phyloP scores from a whole-genome alignment of 2,888 invertebrate species.

The Cantharis rufa region DNA sequence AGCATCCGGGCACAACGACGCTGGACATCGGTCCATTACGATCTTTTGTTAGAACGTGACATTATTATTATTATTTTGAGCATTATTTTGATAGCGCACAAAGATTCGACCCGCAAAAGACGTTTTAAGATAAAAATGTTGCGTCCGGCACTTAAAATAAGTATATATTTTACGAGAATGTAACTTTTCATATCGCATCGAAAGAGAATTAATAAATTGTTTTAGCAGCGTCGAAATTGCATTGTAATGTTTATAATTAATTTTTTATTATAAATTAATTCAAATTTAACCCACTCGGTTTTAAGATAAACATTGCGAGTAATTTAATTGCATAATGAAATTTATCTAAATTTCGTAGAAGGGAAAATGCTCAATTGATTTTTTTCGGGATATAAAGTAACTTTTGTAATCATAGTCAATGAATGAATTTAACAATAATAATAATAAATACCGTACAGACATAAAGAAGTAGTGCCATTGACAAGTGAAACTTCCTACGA shows the following conservation, averaged over 20 bases:
- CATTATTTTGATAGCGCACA: constrained; percentile 40
- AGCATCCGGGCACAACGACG: constrained; percentile 17
- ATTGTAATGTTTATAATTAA: neutral
- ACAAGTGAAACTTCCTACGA: constrained; percentile 48
- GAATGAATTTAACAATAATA: constrained; percentile 18
- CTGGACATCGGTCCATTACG: constrained; percentile 32
- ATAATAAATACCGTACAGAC: constrained; percentile 44
- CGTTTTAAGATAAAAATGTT: constrained; percentile 44
- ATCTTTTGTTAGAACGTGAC: constrained; percentile 36
- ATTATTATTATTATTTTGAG: constrained; percentile 39
- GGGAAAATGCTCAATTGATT: too few relatives aligned
- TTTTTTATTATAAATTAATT: neutral
- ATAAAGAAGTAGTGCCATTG: constrained; percentile 48
- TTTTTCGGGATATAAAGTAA: neutral
- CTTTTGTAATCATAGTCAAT: neutral
- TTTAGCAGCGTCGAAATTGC: neutral
- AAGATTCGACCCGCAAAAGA: constrained; percentile 36
- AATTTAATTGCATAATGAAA: neutral
- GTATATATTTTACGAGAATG: constrained; percentile 45
- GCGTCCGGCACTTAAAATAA: constrained; percentile 52
- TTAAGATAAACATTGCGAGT: neutral
- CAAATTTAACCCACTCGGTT: neutral
- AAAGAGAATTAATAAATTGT: neutral
- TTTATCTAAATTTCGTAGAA: neutral
- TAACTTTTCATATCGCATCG: neutral